Evolutionary conservation across 2,888 invertebrate genomes (phyloP).

Genomic region (Cetonia aurata): DNA sequence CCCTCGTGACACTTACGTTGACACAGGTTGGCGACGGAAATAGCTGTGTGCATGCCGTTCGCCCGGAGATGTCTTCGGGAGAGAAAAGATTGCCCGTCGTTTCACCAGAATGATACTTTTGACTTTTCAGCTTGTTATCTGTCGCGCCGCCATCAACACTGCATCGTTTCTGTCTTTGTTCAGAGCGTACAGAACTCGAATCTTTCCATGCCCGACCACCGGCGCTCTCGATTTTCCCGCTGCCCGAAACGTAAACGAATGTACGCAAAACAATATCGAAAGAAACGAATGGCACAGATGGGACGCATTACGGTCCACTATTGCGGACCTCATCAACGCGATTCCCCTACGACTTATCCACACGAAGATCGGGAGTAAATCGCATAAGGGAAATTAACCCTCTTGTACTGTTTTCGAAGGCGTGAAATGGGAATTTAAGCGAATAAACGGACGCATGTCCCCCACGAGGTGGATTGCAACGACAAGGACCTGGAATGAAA

Average conservation of each 20-base stretch:
- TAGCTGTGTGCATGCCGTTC: constrained; percentile 2
- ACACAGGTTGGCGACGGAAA: constrained; percentile 20
- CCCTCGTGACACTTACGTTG: constrained; percentile 18
- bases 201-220: neutral
- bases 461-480: constrained; percentile 19
- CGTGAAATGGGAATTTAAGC: constrained; percentile 49
- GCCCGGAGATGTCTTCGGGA: constrained; percentile 12
- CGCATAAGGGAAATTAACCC: constrained; percentile 60
- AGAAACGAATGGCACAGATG: constrained; percentile 34
- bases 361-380: constrained; percentile 44
- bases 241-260: constrained; percentile 2
- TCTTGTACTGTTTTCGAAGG: constrained; percentile 56
- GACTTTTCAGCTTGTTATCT: constrained; percentile 40
- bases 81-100: constrained; percentile 32
- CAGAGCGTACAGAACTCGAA: neutral
- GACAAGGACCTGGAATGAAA: constrained; percentile 4
- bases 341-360: constrained; percentile 44
- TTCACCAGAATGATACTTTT: constrained; percentile 29
- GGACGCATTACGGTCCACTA: constrained; percentile 34
- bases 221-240: neutral
- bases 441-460: constrained; percentile 31
- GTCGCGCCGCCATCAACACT: constrained; percentile 22
- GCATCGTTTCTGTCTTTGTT: constrained; percentile 8
- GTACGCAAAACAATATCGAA: constrained; percentile 39
- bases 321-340: constrained; percentile 36